phyloP scores from a whole-genome alignment of 1,140 invertebrate species.

The Scaptodrosophila lebanonensis region DNA sequence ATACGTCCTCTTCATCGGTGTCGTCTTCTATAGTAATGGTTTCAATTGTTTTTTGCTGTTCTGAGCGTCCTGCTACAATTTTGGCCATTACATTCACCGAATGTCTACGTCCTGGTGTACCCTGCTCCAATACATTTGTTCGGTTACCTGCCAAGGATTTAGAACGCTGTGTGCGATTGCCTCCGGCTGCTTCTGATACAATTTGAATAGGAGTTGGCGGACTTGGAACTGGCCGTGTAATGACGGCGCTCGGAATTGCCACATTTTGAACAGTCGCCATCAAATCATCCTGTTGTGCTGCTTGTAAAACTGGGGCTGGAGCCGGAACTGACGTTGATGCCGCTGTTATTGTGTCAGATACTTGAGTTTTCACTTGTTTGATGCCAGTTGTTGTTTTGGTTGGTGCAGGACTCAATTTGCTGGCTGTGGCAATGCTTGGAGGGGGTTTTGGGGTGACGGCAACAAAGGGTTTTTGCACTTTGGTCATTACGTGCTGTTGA shows the following conservation, averaged over 20 bases:
- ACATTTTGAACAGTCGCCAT: too few relatives aligned
- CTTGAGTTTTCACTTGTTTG: too few relatives aligned
- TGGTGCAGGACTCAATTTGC: too few relatives aligned
- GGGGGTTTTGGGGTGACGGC: too few relatives aligned
- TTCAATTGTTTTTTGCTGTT: slow-evolving; percentile 40
- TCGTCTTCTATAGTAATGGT: slow-evolving; percentile 62
- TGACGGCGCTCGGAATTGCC: slow-evolving; percentile 35
- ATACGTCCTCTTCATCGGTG: slow-evolving; percentile 28
- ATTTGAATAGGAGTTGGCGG: slow-evolving; percentile 51
- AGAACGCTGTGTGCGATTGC: slow-evolving; percentile 47
- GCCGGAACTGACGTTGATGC: too few relatives aligned
- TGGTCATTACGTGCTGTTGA: too few relatives aligned
- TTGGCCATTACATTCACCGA: slow-evolving; percentile 64
- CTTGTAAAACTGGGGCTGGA: too few relatives aligned
- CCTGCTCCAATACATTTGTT: not conserved
- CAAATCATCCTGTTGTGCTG: too few relatives aligned
- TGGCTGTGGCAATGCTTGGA: too few relatives aligned
- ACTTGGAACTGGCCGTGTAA: slow-evolving; percentile 56
- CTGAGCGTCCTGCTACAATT: slow-evolving; percentile 50
- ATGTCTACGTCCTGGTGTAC: slow-evolving; percentile 35
- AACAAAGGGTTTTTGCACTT: too few relatives aligned
- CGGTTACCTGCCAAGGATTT: slow-evolving; percentile 41
- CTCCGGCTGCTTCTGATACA: slow-evolving; percentile 43
- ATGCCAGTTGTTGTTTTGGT: too few relatives aligned
- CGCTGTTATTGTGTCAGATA: too few relatives aligned